These are phyloP conservation scores for Halictus quadricinctus DNA, from an alignment of 2,888 invertebrate genomes.

Conservation along the genomic window DNA sequence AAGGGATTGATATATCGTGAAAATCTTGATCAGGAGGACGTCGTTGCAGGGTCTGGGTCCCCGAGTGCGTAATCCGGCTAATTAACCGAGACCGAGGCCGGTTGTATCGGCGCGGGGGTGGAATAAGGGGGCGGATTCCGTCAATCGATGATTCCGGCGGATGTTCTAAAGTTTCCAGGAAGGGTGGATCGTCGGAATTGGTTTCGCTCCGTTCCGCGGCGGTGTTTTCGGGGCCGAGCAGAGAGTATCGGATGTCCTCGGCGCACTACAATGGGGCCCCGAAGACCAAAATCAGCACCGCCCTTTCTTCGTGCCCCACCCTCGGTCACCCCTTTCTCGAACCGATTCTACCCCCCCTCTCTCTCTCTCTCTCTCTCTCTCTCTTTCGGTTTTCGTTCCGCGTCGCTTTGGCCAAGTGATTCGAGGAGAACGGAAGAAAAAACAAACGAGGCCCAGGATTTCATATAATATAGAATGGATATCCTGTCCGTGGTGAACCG, in stretches of 20 bases:
- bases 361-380: slow-evolving; percentile 14
- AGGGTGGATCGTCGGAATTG: slow-evolving; percentile 70
- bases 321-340: slow-evolving; percentile 62
- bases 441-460: slow-evolving; percentile 52
- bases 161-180: slow-evolving; percentile 75
- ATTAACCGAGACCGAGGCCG: slow-evolving; percentile 58
- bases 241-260: slow-evolving; percentile 74
- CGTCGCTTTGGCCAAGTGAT: neutral
- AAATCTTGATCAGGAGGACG: neutral
- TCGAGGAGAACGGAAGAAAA: slow-evolving; percentile 28
- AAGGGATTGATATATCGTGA: neutral
- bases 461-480: slow-evolving; percentile 78
- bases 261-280: slow-evolving; percentile 61
- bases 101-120: slow-evolving; percentile 19
- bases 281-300: slow-evolving; percentile 78
- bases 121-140: slow-evolving; percentile 22
- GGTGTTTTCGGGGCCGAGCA: slow-evolving; percentile 42
- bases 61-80: slow-evolving; percentile 45
- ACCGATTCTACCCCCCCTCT: slow-evolving; percentile 39
- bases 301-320: slow-evolving; percentile 77
- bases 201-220: slow-evolving; percentile 74
- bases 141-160: slow-evolving; percentile 74
- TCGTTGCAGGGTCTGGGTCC: neutral
- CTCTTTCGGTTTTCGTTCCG: neutral
- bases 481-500: slow-evolving; percentile 72